phyloP scores from a whole-genome alignment of 1,140 invertebrate genomes.

The Triops longicaudatus region DNA sequence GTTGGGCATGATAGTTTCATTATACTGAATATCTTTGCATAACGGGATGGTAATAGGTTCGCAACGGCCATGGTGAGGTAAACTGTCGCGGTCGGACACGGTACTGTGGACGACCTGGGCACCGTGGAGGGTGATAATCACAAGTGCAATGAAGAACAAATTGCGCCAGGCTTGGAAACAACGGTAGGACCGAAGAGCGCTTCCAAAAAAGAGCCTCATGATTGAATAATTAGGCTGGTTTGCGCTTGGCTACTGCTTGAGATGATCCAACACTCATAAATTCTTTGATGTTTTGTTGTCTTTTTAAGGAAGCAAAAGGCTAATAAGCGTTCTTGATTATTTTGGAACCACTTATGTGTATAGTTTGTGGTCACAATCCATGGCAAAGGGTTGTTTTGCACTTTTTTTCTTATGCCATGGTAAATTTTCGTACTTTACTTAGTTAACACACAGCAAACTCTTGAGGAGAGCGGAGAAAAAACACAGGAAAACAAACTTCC shows the following conservation, averaged over 20 bases:
- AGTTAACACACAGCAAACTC: background rate
- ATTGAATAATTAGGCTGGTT: background rate
- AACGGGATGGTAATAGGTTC: conserved; percentile 86
- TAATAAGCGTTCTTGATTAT: background rate
- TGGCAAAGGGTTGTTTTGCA: background rate
- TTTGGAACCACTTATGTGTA: background rate
- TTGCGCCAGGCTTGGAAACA: background rate
- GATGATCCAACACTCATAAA: background rate
- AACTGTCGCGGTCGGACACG: conserved; percentile 41
- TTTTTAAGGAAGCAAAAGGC: background rate
- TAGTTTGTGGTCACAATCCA: background rate
- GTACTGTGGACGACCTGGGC: conserved; percentile 19
- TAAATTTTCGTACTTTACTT: background rate
- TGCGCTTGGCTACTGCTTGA: background rate
- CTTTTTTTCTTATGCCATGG: background rate
- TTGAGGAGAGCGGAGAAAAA: background rate
- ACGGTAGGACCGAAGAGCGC: background rate
- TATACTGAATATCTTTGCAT: conserved; percentile 87
- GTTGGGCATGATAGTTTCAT: conserved; percentile 94
- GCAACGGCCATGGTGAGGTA: conserved; percentile 71
- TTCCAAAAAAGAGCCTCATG: background rate
- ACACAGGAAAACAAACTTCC: conserved; percentile 8
- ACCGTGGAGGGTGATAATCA: background rate
- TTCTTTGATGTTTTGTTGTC: background rate
- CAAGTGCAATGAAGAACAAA: background rate